phyloP scores from a whole-genome alignment of 2,797 vertebrate genomes.

The Enteromius viviparus region DNA sequence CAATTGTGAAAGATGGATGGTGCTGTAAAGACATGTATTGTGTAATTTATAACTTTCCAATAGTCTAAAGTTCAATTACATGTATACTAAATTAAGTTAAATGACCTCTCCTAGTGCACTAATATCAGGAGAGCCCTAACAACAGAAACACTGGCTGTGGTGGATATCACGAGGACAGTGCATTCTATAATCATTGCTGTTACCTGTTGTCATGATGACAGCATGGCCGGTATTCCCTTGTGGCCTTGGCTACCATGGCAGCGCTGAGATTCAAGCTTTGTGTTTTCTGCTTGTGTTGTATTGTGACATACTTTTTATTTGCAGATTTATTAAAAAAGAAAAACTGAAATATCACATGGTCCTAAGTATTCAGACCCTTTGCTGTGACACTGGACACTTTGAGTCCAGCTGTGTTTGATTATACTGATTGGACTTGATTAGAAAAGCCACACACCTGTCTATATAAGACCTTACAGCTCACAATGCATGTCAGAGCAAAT shows the following conservation, averaged over 20 bases:
- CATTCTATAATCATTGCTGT: conserved; percentile 54
- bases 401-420: too few relatives aligned
- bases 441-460: too few relatives aligned
- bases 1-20: neutral
- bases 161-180: conserved; percentile 1
- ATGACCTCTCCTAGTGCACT: neutral
- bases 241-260: conserved; percentile 44
- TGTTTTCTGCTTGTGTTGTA: neutral
- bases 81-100: neutral
- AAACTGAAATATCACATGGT: too few relatives aligned
- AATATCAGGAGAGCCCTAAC: conserved; percentile 37
- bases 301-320: too few relatives aligned
- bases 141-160: conserved; percentile 13
- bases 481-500: too few relatives aligned
- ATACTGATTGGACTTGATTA: too few relatives aligned
- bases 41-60: neutral
- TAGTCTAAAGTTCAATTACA: neutral
- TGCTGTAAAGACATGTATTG: neutral
- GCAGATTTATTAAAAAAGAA: too few relatives aligned
- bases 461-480: too few relatives aligned
- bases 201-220: conserved; percentile 50
- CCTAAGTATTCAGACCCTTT: too few relatives aligned
- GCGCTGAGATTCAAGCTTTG: conserved; percentile 29
- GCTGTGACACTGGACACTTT: too few relatives aligned
- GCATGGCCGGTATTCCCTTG: conserved; percentile 38